phyloP scores from a whole-genome alignment of 2,113 vertebrate species.

The Pelecanus crispus region DNA sequence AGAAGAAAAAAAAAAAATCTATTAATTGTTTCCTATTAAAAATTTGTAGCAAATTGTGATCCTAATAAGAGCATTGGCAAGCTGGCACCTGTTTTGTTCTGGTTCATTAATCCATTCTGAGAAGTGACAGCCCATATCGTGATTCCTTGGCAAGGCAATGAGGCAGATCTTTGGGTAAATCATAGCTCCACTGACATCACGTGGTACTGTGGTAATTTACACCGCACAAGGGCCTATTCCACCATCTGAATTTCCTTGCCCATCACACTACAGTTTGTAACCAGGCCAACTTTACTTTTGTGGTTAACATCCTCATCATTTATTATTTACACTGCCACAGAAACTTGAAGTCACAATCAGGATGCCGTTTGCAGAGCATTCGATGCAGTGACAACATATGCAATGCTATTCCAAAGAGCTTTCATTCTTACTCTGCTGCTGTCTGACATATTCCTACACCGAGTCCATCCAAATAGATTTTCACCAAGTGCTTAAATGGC shows the following conservation, averaged over 20 bases:
- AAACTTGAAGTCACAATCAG: neutral
- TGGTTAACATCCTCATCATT: neutral
- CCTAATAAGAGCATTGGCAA: neutral
- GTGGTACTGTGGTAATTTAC: neutral
- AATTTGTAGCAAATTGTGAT: neutral
- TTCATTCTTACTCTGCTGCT: neutral
- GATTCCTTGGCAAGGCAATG: constrained; percentile 7
- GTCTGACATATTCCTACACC: neutral
- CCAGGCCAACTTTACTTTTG: neutral
- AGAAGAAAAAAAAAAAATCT: neutral
- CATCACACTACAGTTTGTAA: neutral
- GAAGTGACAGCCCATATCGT: neutral
- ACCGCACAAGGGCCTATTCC: neutral
- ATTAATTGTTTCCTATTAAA: neutral
- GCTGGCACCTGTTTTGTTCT: neutral
- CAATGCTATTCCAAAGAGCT: neutral
- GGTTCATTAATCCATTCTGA: neutral
- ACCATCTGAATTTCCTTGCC: neutral
- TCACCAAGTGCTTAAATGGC: neutral
- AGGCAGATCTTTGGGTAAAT: neutral
- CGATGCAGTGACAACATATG: neutral
- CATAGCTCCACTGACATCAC: neutral
- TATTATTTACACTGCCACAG: neutral
- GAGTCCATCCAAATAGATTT: constrained; percentile 18
- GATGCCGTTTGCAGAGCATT: neutral